These are phyloP conservation scores for Mareca penelope DNA, from an alignment of 2,797 vertebrate species.

Conservation along the genomic window DNA sequence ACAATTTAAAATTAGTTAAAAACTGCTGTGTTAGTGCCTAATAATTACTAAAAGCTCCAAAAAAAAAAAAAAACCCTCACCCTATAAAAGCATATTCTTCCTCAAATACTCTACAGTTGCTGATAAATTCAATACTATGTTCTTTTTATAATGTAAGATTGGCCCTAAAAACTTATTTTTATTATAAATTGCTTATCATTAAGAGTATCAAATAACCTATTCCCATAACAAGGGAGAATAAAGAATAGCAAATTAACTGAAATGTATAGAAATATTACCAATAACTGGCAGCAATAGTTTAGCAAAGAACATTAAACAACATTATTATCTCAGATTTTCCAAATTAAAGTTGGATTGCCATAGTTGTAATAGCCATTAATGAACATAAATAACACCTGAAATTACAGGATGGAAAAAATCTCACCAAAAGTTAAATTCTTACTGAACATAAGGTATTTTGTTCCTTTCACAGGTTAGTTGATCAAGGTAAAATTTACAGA, in stretches of 20 bases:
- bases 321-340: not conserved
- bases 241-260: not conserved
- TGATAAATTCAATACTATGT: not conserved
- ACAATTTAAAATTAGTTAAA: slow-evolving; percentile 62
- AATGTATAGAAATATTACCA: not conserved
- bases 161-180: not conserved
- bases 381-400: not conserved
- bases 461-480: not conserved
- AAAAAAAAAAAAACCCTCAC: not conserved
- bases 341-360: not conserved
- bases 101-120: not conserved
- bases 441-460: not conserved
- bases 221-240: not conserved
- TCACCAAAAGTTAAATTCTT: not conserved
- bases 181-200: not conserved
- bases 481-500: not conserved
- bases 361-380: not conserved
- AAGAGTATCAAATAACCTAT: not conserved
- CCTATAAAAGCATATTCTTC: not conserved
- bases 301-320: not conserved
- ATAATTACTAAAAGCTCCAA: not conserved
- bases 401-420: not conserved
- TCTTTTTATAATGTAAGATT: not conserved
- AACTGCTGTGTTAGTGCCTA: not conserved
- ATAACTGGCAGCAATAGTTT: not conserved